A percentile compares a stretch with the other conserved stretches of the same genome.
Conservation (phyloP, 2,888 invertebrate genomes). For the Nephrotoma flavescens region DNA sequence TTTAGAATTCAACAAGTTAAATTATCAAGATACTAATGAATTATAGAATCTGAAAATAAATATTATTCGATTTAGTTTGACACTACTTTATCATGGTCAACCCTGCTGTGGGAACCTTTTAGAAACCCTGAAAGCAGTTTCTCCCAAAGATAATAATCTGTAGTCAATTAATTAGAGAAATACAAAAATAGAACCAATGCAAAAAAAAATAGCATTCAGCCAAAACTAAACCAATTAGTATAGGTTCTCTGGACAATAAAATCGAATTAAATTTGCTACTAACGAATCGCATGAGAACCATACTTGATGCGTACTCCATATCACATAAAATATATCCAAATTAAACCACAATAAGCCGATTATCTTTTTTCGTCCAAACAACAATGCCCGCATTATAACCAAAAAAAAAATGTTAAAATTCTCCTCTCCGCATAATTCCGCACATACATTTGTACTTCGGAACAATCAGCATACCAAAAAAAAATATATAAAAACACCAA, state of each 20-base stretch:
- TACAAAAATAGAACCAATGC: no score
- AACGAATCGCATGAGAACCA: background rate
- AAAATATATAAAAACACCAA: background rate
- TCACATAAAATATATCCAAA: background rate
- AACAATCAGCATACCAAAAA: background rate
- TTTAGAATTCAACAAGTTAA: no score
- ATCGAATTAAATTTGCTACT: background rate
- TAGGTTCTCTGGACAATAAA: background rate
- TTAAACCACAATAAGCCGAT: background rate
- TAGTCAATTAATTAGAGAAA: no score
- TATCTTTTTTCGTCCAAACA: background rate
- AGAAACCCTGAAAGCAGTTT: no score
- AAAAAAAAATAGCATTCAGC: background rate
- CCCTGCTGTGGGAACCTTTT: no score
- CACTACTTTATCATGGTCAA: no score
- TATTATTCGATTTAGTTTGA: no score
- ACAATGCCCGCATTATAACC: background rate
- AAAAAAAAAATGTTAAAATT: background rate
- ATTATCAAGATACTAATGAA: no score
- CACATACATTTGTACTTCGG: background rate
- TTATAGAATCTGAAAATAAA: no score
- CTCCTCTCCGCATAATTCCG: background rate
- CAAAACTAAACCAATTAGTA: background rate
- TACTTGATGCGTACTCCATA: background rate
- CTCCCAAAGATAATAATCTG: no score